Evolutionary conservation across 2,797 vertebrate species (phyloP).

Genomic region (Artibeus jamaicensis): DNA sequence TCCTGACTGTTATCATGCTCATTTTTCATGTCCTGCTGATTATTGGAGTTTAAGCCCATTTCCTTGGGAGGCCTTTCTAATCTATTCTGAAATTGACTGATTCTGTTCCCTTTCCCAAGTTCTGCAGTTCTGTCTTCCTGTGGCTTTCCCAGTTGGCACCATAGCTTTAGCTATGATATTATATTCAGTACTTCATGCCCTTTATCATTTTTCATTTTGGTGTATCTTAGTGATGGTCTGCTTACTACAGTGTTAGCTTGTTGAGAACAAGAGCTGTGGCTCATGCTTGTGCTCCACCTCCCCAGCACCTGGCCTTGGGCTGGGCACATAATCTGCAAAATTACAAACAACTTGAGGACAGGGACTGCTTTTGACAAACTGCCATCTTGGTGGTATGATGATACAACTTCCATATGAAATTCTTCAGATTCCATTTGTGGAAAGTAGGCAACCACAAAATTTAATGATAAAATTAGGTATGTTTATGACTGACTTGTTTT

Average conservation of each 20-base stretch:
- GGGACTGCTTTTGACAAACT: neutral
- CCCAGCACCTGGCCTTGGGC: accelerated
- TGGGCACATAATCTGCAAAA: neutral
- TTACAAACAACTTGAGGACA: neutral
- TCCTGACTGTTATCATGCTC: neutral
- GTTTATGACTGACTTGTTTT: neutral
- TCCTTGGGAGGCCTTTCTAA: neutral
- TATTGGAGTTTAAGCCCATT: neutral
- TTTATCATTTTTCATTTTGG: neutral
- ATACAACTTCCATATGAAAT: neutral
- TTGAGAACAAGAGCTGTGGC: neutral
- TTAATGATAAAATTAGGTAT: neutral
- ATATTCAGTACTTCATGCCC: neutral
- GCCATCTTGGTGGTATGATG: neutral
- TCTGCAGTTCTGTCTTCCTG: neutral
- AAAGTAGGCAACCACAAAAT: neutral
- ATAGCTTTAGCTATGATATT: neutral
- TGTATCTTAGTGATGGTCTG: neutral
- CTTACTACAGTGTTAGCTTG: neutral
- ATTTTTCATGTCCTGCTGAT: neutral
- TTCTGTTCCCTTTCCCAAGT: neutral
- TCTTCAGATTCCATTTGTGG: neutral
- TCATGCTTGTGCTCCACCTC: neutral
- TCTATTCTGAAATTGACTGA: neutral
- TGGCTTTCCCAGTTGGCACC: neutral